Percentiles rank a stretch among this genome's conserved stretches.
phyloP scores from a whole-genome alignment of 2,797 vertebrate species.

The Chrysolophus pictus region DNA sequence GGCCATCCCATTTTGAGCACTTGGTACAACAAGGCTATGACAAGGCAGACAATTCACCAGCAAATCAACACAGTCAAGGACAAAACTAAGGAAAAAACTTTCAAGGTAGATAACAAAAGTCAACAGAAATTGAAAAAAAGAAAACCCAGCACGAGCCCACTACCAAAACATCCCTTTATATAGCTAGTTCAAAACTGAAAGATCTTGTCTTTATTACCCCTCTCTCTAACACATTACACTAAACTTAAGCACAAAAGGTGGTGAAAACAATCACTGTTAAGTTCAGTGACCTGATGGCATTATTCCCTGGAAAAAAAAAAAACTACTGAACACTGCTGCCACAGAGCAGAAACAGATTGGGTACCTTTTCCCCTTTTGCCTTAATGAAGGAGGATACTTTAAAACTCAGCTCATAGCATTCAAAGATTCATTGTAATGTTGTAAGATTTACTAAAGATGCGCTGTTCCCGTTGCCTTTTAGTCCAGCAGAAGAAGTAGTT shows the following conservation, averaged over 20 bases:
- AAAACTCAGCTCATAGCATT: slow-evolving; percentile 43
- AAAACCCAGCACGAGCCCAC: background rate
- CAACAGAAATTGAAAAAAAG: too few relatives aligned
- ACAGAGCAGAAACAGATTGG: slow-evolving; percentile 44
- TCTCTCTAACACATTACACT: background rate
- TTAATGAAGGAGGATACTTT: slow-evolving; percentile 57
- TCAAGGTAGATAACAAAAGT: too few relatives aligned
- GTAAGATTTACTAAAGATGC: slow-evolving; percentile 65
- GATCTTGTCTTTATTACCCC: background rate
- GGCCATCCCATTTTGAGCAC: background rate
- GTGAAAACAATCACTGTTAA: background rate
- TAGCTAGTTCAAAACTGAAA: background rate
- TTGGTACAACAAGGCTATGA: too few relatives aligned
- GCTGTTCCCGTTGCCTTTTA: slow-evolving; percentile 1
- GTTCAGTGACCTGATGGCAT: background rate
- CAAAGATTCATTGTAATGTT: slow-evolving; percentile 30
- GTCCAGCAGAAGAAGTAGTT: slow-evolving; percentile 31
- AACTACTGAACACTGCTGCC: slow-evolving; percentile 7
- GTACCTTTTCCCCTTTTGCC: slow-evolving; percentile 68
- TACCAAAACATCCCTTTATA: background rate
- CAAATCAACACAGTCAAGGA: too few relatives aligned
- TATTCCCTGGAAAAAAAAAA: background rate
- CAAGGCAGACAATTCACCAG: too few relatives aligned
- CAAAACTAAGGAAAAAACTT: too few relatives aligned
- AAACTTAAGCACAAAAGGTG: background rate